A percentile compares a stretch with the other conserved stretches of the same genome.
phyloP scores from a whole-genome alignment of 2,113 vertebrate genomes.

The Engystomops pustulosus region DNA sequence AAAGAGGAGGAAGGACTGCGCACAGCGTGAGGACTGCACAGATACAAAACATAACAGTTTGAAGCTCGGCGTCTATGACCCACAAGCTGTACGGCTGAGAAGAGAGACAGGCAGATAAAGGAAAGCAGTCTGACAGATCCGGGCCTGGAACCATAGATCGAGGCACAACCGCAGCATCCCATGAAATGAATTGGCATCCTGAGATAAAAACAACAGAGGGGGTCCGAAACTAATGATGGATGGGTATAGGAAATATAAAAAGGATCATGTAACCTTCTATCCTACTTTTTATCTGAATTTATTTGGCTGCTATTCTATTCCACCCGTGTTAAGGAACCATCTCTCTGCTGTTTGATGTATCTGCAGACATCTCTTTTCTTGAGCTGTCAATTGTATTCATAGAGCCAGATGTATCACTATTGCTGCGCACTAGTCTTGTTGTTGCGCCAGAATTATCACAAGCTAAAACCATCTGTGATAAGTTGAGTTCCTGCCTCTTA shows the following conservation, averaged over 20 bases:
- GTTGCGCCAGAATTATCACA: too few relatives aligned
- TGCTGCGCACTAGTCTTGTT: too few relatives aligned
- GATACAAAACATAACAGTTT: slow-evolving; percentile 36
- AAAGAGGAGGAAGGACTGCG: neutral
- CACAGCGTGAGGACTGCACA: slow-evolving; percentile 38
- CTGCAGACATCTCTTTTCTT: neutral
- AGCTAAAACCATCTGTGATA: too few relatives aligned
- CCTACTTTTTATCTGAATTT: neutral
- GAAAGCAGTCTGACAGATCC: slow-evolving; percentile 49
- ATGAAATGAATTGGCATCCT: slow-evolving; percentile 45
- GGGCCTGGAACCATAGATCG: slow-evolving; percentile 29
- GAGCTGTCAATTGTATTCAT: neutral
- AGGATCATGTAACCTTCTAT: neutral
- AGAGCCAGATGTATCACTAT: too few relatives aligned
- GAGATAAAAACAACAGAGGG: slow-evolving; percentile 30
- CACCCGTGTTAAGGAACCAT: neutral
- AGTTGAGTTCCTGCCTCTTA: too few relatives aligned
- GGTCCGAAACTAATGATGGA: slow-evolving; percentile 44
- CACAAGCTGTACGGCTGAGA: slow-evolving; percentile 29
- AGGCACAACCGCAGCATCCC: slow-evolving; percentile 23
- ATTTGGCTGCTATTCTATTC: neutral
- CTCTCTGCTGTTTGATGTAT: slow-evolving; percentile 24
- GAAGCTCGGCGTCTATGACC: slow-evolving; percentile 25
- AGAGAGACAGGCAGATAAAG: slow-evolving; percentile 54
- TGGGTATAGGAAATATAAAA: slow-evolving; percentile 5